Conservation (phyloP, 2,797 vertebrate genomes). For the Coranthus polyacanthus region DNA sequence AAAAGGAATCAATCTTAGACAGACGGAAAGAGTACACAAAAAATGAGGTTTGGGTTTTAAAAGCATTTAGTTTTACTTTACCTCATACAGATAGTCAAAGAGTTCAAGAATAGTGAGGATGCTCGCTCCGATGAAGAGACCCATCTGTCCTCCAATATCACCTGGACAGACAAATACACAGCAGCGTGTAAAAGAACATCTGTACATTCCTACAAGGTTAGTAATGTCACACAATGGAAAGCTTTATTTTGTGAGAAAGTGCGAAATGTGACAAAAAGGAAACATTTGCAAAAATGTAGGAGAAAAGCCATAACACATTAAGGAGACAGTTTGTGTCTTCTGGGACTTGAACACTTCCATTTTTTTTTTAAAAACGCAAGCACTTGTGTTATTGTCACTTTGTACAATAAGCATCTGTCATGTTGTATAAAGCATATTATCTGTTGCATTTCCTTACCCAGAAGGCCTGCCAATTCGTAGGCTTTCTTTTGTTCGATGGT, state of each 20-base stretch:
- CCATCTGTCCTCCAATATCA: slow-evolving; percentile 99
- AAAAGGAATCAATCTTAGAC: too few relatives aligned
- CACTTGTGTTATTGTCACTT: slow-evolving; percentile 53
- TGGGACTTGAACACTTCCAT: slow-evolving; percentile 45
- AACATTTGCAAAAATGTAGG: slow-evolving; percentile 22
- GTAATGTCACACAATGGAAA: neutral
- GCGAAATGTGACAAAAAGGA: slow-evolving; percentile 32
- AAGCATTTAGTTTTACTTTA: slow-evolving; percentile 68
- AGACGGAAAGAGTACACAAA: too few relatives aligned
- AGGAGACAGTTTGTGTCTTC: slow-evolving; percentile 48
- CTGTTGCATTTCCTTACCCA: slow-evolving; percentile 88
- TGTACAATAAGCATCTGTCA: slow-evolving; percentile 55
- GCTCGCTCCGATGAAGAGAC: slow-evolving; percentile 98
- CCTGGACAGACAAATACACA: slow-evolving; percentile 79
- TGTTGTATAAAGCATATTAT: slow-evolving; percentile 37
- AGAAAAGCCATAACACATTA: slow-evolving; percentile 36
- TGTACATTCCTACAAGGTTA: neutral
- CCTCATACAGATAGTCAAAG: slow-evolving; percentile 98
- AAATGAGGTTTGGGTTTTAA: too few relatives aligned
- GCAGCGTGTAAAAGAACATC: too few relatives aligned
- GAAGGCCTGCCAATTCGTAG: slow-evolving; percentile 95
- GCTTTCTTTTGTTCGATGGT: slow-evolving; percentile 99
- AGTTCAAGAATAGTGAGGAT: slow-evolving; percentile 97
- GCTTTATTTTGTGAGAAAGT: slow-evolving; percentile 14
- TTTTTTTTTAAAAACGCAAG: slow-evolving; percentile 51